Evolutionary conservation across 2,797 vertebrate genomes (phyloP).

Genomic region (Hydrolagus colliei): DNA sequence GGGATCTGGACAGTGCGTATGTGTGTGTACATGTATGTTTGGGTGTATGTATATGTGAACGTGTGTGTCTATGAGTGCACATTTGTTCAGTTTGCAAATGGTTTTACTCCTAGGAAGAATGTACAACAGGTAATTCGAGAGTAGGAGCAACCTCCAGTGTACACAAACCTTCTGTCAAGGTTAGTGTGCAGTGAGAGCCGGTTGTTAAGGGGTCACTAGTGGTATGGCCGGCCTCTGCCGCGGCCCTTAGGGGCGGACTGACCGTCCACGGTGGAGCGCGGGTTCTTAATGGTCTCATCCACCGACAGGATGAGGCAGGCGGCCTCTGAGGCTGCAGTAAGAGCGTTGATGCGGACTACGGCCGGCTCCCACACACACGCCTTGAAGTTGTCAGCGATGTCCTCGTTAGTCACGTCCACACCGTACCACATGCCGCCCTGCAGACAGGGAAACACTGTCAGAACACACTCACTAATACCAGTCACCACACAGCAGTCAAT

Average conservation of each 20-base stretch:
- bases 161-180: not conserved
- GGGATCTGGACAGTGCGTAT: no score
- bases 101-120: no score
- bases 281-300: slow-evolving; percentile 94
- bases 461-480: not conserved
- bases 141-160: no score
- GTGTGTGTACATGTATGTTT: no score
- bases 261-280: slow-evolving; percentile 65
- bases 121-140: no score
- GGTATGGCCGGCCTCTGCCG: slow-evolving; percentile 70
- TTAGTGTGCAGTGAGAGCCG: not conserved
- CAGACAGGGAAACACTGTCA: not conserved
- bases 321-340: slow-evolving; percentile 86
- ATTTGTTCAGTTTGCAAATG: no score
- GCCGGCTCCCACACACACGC: slow-evolving; percentile 91
- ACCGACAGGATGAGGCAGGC: slow-evolving; percentile 91
- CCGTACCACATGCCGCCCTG: slow-evolving; percentile 90
- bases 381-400: slow-evolving; percentile 83
- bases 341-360: slow-evolving; percentile 81
- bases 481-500: no score
- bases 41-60: no score
- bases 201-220: slow-evolving; percentile 43
- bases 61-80: no score
- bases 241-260: slow-evolving; percentile 52
- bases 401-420: slow-evolving; percentile 88